A percentile compares a stretch with the other conserved stretches of the same genome.
These are phyloP conservation scores for Achatina immaculata DNA, from an alignment of 1,140 invertebrate species.

Conservation along the genomic window DNA sequence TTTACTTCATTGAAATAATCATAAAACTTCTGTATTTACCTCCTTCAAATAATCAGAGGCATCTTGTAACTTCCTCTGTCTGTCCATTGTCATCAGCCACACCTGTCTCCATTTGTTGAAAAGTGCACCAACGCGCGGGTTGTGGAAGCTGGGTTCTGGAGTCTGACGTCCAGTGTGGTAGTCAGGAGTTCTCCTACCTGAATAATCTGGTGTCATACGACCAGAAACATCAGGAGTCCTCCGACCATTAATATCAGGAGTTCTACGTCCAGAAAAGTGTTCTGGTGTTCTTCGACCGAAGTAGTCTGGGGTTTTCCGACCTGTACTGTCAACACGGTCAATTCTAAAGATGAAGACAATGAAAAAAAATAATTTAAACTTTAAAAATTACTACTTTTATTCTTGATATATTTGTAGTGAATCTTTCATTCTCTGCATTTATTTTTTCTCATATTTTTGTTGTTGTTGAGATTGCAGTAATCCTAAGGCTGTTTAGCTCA, in stretches of 20 bases:
- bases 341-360: background rate
- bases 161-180: slow-evolving; percentile 38
- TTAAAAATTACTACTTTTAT: too few relatives aligned
- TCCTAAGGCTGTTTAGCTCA: too few relatives aligned
- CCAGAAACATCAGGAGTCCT: slow-evolving; percentile 40
- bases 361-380: background rate
- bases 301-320: slow-evolving; percentile 45
- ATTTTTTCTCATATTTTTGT: too few relatives aligned
- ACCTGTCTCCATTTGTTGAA: slow-evolving; percentile 97
- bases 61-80: slow-evolving; percentile 92
- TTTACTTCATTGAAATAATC: too few relatives aligned
- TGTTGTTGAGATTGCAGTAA: too few relatives aligned
- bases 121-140: slow-evolving; percentile 87
- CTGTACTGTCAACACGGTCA: slow-evolving; percentile 31
- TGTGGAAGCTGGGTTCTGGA: slow-evolving; percentile 89
- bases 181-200: slow-evolving; percentile 41
- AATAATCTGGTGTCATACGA: slow-evolving; percentile 33
- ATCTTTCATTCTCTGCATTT: too few relatives aligned
- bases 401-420: too few relatives aligned
- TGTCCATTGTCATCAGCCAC: slow-evolving; percentile 96
- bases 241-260: slow-evolving; percentile 37
- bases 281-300: slow-evolving; percentile 35
- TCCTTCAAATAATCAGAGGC: slow-evolving; percentile 92
- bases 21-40: slow-evolving; percentile 54
- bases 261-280: slow-evolving; percentile 29